These are phyloP conservation scores for Natator depressus DNA, from an alignment of 2,113 vertebrate species.

Conservation along the genomic window DNA sequence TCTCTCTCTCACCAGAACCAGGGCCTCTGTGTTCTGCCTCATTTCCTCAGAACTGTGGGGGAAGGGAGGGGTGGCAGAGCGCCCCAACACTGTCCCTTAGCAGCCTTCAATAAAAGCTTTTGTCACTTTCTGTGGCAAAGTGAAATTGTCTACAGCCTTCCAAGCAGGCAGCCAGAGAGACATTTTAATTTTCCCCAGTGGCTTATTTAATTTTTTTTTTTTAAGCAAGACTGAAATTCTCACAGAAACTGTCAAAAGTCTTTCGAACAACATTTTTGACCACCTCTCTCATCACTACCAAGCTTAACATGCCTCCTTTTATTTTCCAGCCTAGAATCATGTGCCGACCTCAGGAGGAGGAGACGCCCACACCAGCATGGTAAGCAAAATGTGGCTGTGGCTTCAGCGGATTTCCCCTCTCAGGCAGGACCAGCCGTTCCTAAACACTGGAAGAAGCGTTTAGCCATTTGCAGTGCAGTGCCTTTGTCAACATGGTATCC, in stretches of 20 bases:
- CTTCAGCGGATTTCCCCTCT: not conserved
- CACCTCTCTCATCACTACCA: not conserved
- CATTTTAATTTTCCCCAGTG: not conserved
- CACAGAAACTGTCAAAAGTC: not conserved
- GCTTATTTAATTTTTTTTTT: not conserved
- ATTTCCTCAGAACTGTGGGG: not conserved
- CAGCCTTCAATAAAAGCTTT: not conserved
- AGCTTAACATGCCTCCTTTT: not conserved
- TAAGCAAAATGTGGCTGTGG: rapidly evolving
- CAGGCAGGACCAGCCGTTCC: rapidly evolving
- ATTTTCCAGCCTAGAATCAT: not conserved
- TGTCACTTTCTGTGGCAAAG: not conserved
- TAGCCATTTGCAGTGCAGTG: too few species aligned
- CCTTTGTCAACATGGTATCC: not conserved
- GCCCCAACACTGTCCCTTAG: not conserved
- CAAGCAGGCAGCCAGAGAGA: not conserved
- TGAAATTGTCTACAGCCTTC: not conserved
- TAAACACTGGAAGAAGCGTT: not conserved
- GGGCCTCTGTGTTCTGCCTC: not conserved
- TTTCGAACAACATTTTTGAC: not conserved
- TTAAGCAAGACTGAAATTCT: not conserved
- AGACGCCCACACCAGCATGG: constrained; percentile 5
- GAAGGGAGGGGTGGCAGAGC: not conserved
- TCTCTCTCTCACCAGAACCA: not conserved
- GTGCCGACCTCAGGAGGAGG: not conserved